Conservation (phyloP, 2,113 vertebrate genomes). For the Hemibagrus wyckioides region DNA sequence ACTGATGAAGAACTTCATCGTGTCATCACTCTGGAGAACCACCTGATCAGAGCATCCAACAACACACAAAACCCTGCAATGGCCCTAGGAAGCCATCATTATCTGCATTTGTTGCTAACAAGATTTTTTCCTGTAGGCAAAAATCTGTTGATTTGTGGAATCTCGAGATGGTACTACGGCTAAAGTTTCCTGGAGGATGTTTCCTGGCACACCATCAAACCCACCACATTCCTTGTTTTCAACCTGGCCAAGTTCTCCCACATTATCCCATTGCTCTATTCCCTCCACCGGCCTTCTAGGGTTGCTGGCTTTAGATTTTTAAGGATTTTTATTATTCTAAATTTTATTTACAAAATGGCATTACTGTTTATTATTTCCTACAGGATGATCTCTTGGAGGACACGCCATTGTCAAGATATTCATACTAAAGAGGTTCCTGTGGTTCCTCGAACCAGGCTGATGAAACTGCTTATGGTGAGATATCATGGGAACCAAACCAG, state of each 20-base stretch:
- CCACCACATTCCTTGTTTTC: not conserved
- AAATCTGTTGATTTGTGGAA: not conserved
- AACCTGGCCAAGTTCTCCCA: not conserved
- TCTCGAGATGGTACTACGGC: not conserved
- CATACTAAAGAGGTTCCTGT: slow-evolving; percentile 66
- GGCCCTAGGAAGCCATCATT: not conserved
- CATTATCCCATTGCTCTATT: not conserved
- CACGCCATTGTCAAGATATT: slow-evolving; percentile 85
- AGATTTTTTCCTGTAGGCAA: not conserved
- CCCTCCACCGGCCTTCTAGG: not conserved
- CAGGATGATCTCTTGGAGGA: slow-evolving; percentile 92
- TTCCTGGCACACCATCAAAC: not conserved
- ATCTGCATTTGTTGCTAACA: not conserved
- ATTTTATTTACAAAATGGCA: not conserved
- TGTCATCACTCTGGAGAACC: not conserved
- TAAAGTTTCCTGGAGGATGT: not conserved
- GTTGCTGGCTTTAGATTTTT: not conserved
- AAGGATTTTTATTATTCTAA: not conserved
- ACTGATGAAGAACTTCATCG: too few species aligned
- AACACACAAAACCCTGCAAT: not conserved
- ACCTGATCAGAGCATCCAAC: not conserved
- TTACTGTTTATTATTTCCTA: not conserved
- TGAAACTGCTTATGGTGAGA: not conserved
- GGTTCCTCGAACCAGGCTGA: not conserved
- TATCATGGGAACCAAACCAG: not conserved